These are phyloP conservation scores for Xyliphius kryptos DNA, from an alignment of 2,113 vertebrate genomes.

Conservation along the genomic window DNA sequence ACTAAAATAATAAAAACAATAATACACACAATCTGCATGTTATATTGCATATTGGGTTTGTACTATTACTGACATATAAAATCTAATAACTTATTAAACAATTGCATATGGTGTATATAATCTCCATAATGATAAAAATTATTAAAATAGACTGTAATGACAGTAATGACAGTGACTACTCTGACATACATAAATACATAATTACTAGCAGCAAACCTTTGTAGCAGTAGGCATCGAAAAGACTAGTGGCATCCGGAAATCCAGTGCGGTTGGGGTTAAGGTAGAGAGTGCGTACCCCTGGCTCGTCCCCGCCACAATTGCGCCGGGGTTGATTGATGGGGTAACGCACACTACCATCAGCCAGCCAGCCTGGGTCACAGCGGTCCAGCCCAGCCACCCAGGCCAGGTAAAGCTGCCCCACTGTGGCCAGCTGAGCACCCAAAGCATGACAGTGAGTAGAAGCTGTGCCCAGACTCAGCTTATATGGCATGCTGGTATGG, in stretches of 20 bases:
- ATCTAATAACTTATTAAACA: too few species aligned
- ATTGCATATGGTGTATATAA: too few species aligned
- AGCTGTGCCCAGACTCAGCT: slow-evolving; percentile 73
- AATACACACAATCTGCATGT: too few species aligned
- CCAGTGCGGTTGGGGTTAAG: slow-evolving; percentile 86
- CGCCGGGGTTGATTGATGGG: slow-evolving; percentile 82
- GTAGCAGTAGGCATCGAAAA: slow-evolving; percentile 86
- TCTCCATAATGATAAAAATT: too few species aligned
- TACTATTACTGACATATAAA: too few species aligned
- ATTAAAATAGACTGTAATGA: too few species aligned
- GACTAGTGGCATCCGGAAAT: slow-evolving; percentile 71
- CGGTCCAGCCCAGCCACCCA: slow-evolving; percentile 87
- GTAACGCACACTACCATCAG: too few species aligned
- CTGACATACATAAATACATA: neutral
- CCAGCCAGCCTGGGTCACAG: slow-evolving; percentile 93
- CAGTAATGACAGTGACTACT: too few species aligned
- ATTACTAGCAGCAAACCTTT: slow-evolving; percentile 61
- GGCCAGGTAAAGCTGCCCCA: slow-evolving; percentile 85
- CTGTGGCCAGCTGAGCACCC: slow-evolving; percentile 75
- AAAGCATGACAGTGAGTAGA: slow-evolving; percentile 72
- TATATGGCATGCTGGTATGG: slow-evolving; percentile 65
- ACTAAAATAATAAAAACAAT: too few species aligned
- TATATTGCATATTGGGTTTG: too few species aligned
- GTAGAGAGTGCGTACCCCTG: slow-evolving; percentile 86
- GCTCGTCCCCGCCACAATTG: slow-evolving; percentile 83